A percentile compares a stretch with the other conserved stretches of the same genome.
Evolutionary conservation across 2,888 invertebrate species (phyloP).

Genomic region (Drosophila eohydei): DNA sequence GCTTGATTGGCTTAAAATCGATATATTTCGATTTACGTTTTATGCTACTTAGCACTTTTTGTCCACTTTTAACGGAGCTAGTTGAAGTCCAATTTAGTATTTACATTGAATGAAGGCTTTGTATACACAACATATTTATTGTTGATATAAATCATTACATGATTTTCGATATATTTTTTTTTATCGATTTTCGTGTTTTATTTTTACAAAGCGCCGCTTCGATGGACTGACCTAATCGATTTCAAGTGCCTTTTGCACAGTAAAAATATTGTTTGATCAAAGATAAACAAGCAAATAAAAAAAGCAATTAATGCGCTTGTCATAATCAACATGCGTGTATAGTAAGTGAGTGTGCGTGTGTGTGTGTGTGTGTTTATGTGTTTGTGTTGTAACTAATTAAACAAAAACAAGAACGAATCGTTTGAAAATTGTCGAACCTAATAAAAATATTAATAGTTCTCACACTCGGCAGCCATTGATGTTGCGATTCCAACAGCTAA

Average conservation of each 20-base stretch:
- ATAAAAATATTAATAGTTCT: constrained; percentile 71
- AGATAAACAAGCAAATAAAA: constrained; percentile 63
- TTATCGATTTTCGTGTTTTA: constrained; percentile 41
- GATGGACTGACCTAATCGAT: constrained; percentile 43
- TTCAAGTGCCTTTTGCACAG: constrained; percentile 29
- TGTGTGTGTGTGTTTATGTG: constrained; percentile 18
- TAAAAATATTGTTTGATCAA: constrained; percentile 50
- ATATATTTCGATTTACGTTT: background rate
- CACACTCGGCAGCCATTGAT: constrained; percentile 16
- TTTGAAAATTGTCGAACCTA: constrained; percentile 59
- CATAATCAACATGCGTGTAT: constrained; percentile 40
- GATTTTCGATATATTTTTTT: constrained; percentile 2
- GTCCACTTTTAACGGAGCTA: too few species aligned
- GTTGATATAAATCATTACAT: background rate
- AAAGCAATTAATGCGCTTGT: constrained; percentile 74
- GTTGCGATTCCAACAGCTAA: constrained; percentile 11
- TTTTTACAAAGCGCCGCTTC: constrained; percentile 8
- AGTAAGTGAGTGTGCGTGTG: background rate
- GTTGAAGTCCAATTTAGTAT: background rate
- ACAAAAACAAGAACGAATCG: constrained; percentile 51
- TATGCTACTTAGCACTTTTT: too few species aligned
- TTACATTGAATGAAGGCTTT: background rate
- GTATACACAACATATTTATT: background rate
- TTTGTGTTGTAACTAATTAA: constrained; percentile 63
- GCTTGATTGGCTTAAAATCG: background rate